Base-by-base conservation (phyloP, 2,888 invertebrate genomes). In the Cephus pulcher region DNA sequence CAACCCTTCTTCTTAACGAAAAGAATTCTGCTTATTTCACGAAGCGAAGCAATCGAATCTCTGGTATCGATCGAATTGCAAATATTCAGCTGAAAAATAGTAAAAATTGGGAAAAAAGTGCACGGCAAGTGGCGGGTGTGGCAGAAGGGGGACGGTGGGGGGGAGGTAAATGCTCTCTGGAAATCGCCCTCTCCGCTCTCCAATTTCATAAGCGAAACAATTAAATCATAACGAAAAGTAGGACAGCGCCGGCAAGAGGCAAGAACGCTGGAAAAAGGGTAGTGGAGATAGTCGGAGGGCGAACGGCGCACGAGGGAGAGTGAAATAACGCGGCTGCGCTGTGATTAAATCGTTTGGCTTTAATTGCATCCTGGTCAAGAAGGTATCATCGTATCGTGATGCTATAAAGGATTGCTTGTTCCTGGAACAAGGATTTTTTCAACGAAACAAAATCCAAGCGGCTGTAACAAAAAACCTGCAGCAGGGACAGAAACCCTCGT, bases 221-320 rank as follows among this genome's bases (percentile, higher is more conserved):
- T 86, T 84, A 86, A 85, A 84, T 85, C 83, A 82, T 82, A 82
- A 80, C 76, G 82, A 82, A 83, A 85, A 84, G 83, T 84, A 82
- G 84, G 82, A 71, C 83, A 80, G 78, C 32, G 15, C 75, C 76
- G 75, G 69, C 30, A 40, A 34, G 35, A 71, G 69, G 69, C 34
- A 9, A 9, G 34, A 74, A 12, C 35, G 77, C 3, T 56, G n/a
- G 35, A 68, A 73, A 40, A 40, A 68, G 69, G 68, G 69, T 75
- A 73, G 77, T 12, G 73, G 11, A 37, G 73, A 74, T 32, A 33
- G 73, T 74, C 56, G 2, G 56, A 9, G 56, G 56, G 56, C 6
- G 23, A 56, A 56, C 56, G 56, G 70, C 34, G 69, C 75, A 80
- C 68, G 71, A 74, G 69, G 69, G 73, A 73, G 77, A 69, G 56